Base-by-base conservation (phyloP, 2,888 invertebrate species). In the Cheilosia variabilis region DNA sequence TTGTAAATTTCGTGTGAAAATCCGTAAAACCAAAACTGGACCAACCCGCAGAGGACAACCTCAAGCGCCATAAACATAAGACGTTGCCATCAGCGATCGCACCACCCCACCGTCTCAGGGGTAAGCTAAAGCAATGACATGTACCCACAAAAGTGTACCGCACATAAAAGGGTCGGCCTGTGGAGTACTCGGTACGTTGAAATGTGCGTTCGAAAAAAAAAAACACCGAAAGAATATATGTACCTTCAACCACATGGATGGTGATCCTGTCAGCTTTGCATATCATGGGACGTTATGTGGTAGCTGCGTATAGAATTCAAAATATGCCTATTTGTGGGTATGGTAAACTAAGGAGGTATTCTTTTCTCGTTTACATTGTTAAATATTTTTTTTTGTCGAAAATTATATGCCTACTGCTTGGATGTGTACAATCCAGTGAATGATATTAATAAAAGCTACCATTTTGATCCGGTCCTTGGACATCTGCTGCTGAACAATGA, bases 1-100 rank as follows among this genome's bases (percentile, higher is more conserved):
- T 31, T 22, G 24, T 62, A 50, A 71, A 68, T 80, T 73, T 52
- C 58, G 55, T 75, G 17, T 62, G 34, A 58, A 80, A 81, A 71
- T 71, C 77, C 69, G 43, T 71, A 52, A 81, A 81, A 81, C 81
- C 81, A 45, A 69, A 71, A 77, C 63, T 81, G 69, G 69, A 81
- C 63, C 69, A 81, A 77, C 77, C 76, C 81, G 37, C 37, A 71
- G 37, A 47, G 53, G 65, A 57, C 24, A 75, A 75, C 60, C 55
- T 63, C 53, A 65, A 75, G 47, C 17, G 13, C n/a, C 7, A 47
- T 57, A 63, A 75, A 45, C 63, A 65, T 34, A 9, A 27, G 4
- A 37, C 22, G 22, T 58, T 57, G 19, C 41, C 50, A 57, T 34
- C 10, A 37, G 37, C 19, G 13, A 22, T 37, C 47, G 24, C 50